phyloP scores from a whole-genome alignment of 1,140 invertebrate species.

The Antheraea pernyi region DNA sequence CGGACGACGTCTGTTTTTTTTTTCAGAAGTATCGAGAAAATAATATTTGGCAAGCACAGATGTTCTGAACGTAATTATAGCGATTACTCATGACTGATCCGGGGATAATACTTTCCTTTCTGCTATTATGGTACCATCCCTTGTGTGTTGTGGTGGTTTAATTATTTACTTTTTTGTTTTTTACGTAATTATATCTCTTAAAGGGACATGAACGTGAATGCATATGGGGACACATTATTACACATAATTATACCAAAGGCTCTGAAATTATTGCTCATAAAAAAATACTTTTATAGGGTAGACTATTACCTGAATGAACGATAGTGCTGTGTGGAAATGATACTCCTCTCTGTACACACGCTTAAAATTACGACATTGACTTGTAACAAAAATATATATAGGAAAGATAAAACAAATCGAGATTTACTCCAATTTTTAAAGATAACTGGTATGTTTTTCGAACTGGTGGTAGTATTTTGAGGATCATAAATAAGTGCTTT shows the following conservation, averaged over 20 bases:
- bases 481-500: too few species aligned
- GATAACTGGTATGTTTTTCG: too few species aligned
- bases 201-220: background rate
- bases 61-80: slow-evolving; percentile 25
- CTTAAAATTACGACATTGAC: too few species aligned
- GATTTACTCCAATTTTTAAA: too few species aligned
- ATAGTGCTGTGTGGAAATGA: too few species aligned
- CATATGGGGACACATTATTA: background rate
- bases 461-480: too few species aligned
- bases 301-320: too few species aligned
- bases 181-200: background rate
- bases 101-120: slow-evolving; percentile 25
- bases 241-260: slow-evolving; percentile 1
- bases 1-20: background rate
- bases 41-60: slow-evolving; percentile 7
- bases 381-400: too few species aligned
- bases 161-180: slow-evolving; percentile 22
- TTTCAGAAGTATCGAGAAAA: slow-evolving; percentile 1
- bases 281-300: too few species aligned
- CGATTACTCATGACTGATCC: slow-evolving; percentile 38
- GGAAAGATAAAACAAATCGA: too few species aligned
- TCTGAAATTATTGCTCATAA: background rate
- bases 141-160: slow-evolving; percentile 11
- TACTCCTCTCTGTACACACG: too few species aligned
- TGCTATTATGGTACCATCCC: slow-evolving; percentile 13